Conservation (phyloP, 2,113 vertebrate genomes). For the Tetrao urogallus region DNA sequence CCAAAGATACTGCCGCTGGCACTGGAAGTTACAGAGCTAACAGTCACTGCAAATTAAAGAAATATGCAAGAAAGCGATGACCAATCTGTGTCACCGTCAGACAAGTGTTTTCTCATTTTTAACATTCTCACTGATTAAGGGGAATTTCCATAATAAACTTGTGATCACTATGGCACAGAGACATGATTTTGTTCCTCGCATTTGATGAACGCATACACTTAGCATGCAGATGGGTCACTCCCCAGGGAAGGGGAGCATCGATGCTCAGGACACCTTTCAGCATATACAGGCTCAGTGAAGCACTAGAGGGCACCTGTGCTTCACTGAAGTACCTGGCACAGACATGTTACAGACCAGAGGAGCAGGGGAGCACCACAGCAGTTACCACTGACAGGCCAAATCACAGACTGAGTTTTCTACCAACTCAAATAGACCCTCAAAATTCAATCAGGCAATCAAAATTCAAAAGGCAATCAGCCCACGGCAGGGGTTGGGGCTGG, state of each 20-base stretch:
- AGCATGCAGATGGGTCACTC: not conserved
- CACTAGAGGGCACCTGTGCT: conserved; percentile 59
- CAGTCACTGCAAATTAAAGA: not conserved
- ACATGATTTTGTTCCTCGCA: not conserved
- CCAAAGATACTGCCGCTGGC: not conserved
- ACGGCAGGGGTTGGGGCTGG: not conserved
- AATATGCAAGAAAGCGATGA: not conserved
- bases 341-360: not conserved
- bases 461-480: not conserved
- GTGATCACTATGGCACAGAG: not conserved
- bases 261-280: not conserved
- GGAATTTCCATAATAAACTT: not conserved
- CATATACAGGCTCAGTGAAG: not conserved
- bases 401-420: not conserved
- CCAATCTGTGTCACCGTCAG: not conserved
- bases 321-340: not conserved
- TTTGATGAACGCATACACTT: not conserved
- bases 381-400: not conserved
- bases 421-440: not conserved
- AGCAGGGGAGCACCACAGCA: not conserved
- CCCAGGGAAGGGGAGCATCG: not conserved
- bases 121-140: not conserved
- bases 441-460: not conserved
- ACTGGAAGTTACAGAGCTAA: not conserved
- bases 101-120: not conserved